Conservation (phyloP, 53 echinoderm and acorn worm species). For the Hippasteria phrygiana region DNA sequence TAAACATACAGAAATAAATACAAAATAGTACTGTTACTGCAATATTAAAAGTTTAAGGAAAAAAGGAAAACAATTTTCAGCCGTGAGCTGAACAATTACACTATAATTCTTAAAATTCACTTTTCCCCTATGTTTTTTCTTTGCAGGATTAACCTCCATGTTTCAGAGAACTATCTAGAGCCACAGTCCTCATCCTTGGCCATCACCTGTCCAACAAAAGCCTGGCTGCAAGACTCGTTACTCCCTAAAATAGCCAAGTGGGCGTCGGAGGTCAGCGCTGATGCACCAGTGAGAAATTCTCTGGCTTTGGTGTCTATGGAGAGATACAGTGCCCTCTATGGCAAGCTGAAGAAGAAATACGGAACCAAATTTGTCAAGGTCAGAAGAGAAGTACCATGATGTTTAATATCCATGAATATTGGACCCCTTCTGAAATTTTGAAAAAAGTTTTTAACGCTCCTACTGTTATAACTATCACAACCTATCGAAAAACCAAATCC, state of each 20-base stretch:
- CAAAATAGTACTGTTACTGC: too few species aligned
- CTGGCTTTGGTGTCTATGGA: constrained; percentile 85
- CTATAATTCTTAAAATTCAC: neutral
- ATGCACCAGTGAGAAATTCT: constrained; percentile 23
- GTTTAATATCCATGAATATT: too few species aligned
- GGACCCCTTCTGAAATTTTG: too few species aligned
- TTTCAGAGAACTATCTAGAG: constrained; percentile 58
- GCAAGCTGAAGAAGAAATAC: constrained; percentile 86
- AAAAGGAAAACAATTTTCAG: too few species aligned
- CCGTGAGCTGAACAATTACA: too few species aligned
- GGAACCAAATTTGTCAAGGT: constrained; percentile 89
- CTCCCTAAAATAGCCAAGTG: constrained; percentile 85
- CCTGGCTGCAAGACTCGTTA: constrained; percentile 76
- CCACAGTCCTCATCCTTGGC: constrained; percentile 24
- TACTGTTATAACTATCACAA: too few species aligned
- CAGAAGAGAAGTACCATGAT: neutral
- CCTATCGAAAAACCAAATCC: too few species aligned
- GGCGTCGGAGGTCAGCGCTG: constrained; percentile 74
- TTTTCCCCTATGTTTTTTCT: constrained; percentile 9
- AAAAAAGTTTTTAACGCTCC: too few species aligned
- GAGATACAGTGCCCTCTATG: constrained; percentile 83
- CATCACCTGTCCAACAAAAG: constrained; percentile 64
- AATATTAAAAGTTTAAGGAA: too few species aligned
- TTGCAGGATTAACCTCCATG: constrained; percentile 52
- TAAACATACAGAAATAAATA: too few species aligned